Conservation (phyloP, 2,113 vertebrate species). For the Tyto alba region DNA sequence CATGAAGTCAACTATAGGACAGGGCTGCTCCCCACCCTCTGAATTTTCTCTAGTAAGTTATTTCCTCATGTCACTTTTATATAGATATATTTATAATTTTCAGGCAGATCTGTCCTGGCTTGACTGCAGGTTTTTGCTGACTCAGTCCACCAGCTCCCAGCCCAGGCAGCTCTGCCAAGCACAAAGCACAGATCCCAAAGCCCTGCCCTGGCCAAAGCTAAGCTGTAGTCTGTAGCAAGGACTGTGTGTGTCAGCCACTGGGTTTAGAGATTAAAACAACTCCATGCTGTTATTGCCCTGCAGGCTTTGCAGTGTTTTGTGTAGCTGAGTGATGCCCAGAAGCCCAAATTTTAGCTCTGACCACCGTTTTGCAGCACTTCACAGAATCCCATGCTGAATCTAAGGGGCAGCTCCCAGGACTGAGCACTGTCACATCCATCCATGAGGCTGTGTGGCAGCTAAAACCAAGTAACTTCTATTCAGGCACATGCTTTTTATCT, state of each 20-base stretch:
- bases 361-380: neutral
- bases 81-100: neutral
- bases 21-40: neutral
- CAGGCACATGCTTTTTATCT: conserved; percentile 44
- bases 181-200: neutral
- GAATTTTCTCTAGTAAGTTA: neutral
- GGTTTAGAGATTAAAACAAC: neutral
- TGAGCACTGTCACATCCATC: neutral
- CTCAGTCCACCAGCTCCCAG: neutral
- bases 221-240: neutral
- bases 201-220: neutral
- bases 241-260: rapidly evolving
- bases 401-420: neutral
- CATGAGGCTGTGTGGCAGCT: neutral
- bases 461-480: conserved; percentile 20
- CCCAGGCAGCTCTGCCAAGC: neutral
- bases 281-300: neutral
- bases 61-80: neutral
- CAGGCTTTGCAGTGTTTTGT: neutral
- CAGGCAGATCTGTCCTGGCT: neutral
- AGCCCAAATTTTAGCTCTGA: neutral
- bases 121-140: neutral
- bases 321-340: neutral
- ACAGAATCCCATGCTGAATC: neutral
- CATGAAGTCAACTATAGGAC: neutral